Conservation (phyloP, 2,797 vertebrate genomes). For the Rhabdophis nuchalis region DNA sequence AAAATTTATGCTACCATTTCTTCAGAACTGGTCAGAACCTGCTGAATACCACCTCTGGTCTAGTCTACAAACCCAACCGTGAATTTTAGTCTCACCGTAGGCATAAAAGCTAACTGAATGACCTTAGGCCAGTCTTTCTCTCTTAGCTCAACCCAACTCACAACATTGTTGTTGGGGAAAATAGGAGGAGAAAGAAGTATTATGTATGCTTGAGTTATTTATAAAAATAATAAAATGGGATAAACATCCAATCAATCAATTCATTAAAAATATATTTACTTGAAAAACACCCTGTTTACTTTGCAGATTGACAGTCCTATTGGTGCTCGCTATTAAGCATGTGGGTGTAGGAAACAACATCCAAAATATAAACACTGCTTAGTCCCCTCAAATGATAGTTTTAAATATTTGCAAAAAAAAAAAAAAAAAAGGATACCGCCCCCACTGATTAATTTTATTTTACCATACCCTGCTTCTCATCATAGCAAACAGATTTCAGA, state of each 20-base stretch:
- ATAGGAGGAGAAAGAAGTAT: background rate
- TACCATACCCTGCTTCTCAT: background rate
- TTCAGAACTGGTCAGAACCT: too few species aligned
- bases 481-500: background rate
- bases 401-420: background rate
- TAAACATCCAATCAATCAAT: background rate
- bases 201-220: background rate
- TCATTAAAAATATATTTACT: background rate
- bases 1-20: too few species aligned
- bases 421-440: background rate
- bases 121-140: too few species aligned
- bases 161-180: background rate
- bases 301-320: background rate
- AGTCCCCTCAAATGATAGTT: background rate
- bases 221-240: background rate
- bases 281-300: background rate
- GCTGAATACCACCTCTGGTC: too few species aligned
- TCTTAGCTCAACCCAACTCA: background rate
- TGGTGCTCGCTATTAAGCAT: background rate
- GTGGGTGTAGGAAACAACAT: background rate
- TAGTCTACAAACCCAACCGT: background rate
- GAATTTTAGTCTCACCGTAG: background rate
- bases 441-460: background rate
- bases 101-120: background rate
- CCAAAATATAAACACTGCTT: background rate